Conservation (phyloP, 2,888 invertebrate genomes). For the Eristalis intricaria region DNA sequence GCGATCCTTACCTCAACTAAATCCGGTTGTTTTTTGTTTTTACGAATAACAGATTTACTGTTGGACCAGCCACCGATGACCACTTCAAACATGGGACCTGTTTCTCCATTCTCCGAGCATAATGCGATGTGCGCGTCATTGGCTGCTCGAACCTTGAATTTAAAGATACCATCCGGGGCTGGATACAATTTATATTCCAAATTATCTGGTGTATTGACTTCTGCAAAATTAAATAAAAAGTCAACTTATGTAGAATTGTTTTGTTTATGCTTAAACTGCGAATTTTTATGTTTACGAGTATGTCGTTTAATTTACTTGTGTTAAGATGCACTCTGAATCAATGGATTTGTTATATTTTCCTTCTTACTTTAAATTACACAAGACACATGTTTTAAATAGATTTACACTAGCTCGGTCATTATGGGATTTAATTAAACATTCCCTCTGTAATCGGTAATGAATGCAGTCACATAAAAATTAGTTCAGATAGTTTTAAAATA, state of each 20-base stretch:
- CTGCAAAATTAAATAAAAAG: slow-evolving; percentile 81
- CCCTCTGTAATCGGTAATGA: too few species aligned
- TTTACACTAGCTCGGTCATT: too few species aligned
- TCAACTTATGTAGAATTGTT: background rate
- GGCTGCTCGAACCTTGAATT: slow-evolving; percentile 89
- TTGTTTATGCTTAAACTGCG: background rate
- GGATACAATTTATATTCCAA: slow-evolving; percentile 92
- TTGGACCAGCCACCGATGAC: slow-evolving; percentile 96
- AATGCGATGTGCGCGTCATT: slow-evolving; percentile 94
- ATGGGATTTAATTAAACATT: too few species aligned
- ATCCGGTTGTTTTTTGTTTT: slow-evolving; percentile 89
- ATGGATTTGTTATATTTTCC: too few species aligned
- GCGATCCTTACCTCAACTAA: slow-evolving; percentile 86
- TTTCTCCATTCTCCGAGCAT: slow-evolving; percentile 79
- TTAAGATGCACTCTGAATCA: too few species aligned
- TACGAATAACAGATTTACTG: slow-evolving; percentile 90
- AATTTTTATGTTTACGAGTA: too few species aligned
- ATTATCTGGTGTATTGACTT: slow-evolving; percentile 89
- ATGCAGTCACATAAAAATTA: too few species aligned
- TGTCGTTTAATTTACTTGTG: too few species aligned
- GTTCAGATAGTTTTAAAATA: too few species aligned
- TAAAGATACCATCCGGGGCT: slow-evolving; percentile 85
- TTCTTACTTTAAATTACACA: too few species aligned
- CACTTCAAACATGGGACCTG: slow-evolving; percentile 91
- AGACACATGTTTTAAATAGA: too few species aligned